Conservation (phyloP, 2,797 vertebrate genomes). For the Huso huso region DNA sequence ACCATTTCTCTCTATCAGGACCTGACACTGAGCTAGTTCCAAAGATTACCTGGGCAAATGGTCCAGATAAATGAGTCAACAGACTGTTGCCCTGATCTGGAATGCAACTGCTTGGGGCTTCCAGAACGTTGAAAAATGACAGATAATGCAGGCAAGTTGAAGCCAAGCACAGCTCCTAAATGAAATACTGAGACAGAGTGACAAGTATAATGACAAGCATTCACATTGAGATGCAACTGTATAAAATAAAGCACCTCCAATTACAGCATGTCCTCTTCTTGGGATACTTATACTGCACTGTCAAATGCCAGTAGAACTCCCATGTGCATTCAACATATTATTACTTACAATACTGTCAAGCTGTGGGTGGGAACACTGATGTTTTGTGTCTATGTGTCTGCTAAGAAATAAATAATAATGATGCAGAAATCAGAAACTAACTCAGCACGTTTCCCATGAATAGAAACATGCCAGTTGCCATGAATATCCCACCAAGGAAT, state of each 20-base stretch:
- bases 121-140: not conserved
- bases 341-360: too few species aligned
- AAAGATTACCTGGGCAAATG: conserved; percentile 3
- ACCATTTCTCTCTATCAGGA: not conserved
- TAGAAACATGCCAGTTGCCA: too few species aligned
- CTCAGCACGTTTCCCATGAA: too few species aligned
- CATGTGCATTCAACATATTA: too few species aligned
- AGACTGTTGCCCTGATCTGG: not conserved
- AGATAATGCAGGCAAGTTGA: not conserved
- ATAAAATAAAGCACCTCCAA: not conserved
- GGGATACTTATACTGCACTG: too few species aligned
- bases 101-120: not conserved
- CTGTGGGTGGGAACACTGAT: too few species aligned
- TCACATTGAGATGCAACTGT: not conserved
- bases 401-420: too few species aligned
- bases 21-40: not conserved
- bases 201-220: not conserved
- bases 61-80: conserved; percentile 2
- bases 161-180: not conserved
- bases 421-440: too few species aligned
- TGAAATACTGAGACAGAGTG: not conserved
- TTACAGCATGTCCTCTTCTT: not conserved
- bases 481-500: too few species aligned
- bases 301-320: too few species aligned
- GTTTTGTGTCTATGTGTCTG: too few species aligned